Evolutionary conservation across 2,797 vertebrate species (phyloP).

Genomic region (Gallirallus australis): DNA sequence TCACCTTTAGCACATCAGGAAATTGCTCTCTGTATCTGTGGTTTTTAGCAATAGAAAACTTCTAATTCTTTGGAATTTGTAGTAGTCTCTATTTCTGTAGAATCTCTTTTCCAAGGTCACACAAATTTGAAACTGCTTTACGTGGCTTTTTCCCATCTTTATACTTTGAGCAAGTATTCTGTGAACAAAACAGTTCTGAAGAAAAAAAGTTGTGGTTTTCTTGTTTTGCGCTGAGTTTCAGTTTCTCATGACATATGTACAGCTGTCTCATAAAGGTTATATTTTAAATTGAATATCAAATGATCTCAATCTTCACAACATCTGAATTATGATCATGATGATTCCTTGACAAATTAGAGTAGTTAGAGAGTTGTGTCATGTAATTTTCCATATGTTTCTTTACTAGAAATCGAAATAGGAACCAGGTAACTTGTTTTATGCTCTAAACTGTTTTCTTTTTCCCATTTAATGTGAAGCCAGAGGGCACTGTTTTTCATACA

Average conservation of each 20-base stretch:
- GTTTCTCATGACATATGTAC: background rate
- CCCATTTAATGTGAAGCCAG: background rate
- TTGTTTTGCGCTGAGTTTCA: background rate
- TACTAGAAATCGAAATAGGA: background rate
- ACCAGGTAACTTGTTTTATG: background rate
- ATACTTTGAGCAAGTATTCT: background rate
- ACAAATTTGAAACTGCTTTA: background rate
- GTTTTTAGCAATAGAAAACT: background rate
- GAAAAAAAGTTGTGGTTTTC: background rate
- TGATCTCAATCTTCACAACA: background rate
- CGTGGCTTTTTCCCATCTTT: background rate
- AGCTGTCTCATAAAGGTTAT: background rate
- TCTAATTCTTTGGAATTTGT: background rate
- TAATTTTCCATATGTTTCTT: background rate
- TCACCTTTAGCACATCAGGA: background rate
- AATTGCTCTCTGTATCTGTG: background rate
- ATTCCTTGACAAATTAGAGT: background rate
- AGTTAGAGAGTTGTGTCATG: background rate
- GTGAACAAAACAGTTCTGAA: background rate
- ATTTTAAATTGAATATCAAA: background rate
- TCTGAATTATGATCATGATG: background rate
- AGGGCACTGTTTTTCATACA: conserved; percentile 11
- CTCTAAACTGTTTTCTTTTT: background rate
- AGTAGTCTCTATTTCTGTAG: background rate
- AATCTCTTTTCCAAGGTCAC: background rate